A percentile compares a stretch with the other conserved stretches of the same genome.
These are phyloP conservation scores for Zapus hudsonius DNA, from an alignment of 2,113 vertebrate genomes.

Conservation along the genomic window DNA sequence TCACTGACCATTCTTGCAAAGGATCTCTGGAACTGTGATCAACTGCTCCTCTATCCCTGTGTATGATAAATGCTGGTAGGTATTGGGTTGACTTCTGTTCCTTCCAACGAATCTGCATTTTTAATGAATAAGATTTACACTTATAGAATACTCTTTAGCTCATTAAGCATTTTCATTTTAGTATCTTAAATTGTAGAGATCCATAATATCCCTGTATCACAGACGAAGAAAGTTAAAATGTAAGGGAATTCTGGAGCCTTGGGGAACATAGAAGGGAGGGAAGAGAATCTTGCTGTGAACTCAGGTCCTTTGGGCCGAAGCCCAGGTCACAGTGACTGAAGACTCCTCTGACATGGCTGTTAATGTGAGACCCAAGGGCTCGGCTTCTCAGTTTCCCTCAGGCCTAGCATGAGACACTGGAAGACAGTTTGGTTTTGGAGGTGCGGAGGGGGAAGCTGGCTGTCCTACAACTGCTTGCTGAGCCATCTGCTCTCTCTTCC, in stretches of 20 bases:
- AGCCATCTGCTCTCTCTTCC: conserved; percentile 83
- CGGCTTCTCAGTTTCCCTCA: conserved; percentile 42
- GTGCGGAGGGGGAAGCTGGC: conserved; percentile 80
- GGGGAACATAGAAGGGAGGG: not conserved
- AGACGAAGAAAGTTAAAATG: not conserved
- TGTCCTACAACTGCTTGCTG: conserved; percentile 77
- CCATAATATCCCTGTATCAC: not conserved
- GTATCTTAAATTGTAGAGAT: not conserved
- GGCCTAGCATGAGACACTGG: conserved; percentile 67
- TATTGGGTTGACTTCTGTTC: conserved; percentile 14
- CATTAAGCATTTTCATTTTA: conserved; percentile 26
- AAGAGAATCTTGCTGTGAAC: conserved; percentile 32
- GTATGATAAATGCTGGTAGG: not conserved
- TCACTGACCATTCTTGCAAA: conserved; percentile 1
- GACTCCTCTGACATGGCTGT: not conserved
- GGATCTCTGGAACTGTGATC: not conserved
- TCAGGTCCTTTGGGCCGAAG: conserved; percentile 29
- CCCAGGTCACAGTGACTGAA: not conserved
- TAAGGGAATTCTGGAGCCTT: conserved; percentile 31
- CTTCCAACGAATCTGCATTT: not conserved
- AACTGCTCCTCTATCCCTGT: not conserved
- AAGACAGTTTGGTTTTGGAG: conserved; percentile 77
- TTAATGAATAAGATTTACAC: conserved; percentile 22
- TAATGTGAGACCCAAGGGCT: conserved; percentile 10
- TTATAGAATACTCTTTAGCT: conserved; percentile 33